These are phyloP conservation scores for Macrostomum cliftonense DNA, from an alignment of 2,888 invertebrate species.

Conservation along the genomic window DNA sequence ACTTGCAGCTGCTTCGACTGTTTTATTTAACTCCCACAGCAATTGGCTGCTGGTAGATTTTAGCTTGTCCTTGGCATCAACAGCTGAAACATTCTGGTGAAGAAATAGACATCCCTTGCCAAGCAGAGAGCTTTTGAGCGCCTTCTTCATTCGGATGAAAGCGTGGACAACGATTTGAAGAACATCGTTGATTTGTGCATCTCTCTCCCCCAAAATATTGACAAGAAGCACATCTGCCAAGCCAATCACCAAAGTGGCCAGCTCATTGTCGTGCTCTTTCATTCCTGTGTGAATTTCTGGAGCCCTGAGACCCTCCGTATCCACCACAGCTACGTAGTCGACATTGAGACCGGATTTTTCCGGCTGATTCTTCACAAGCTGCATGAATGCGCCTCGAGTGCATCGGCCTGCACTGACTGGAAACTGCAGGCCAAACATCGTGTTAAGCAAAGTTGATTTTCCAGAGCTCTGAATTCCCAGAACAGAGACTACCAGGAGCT, in stretches of 20 bases:
- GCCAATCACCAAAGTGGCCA: constrained; percentile 10
- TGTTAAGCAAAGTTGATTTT: constrained; percentile 10
- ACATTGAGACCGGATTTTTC: not conserved
- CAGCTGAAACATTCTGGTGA: constrained; percentile 10
- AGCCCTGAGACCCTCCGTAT: constrained; percentile 3
- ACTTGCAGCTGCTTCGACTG: too few relatives aligned
- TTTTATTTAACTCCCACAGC: too few relatives aligned
- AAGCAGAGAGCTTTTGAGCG: not conserved
- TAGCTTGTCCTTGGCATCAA: not conserved
- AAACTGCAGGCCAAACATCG: constrained; percentile 10
- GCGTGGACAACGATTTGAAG: constrained; percentile 11
- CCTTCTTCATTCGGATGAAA: constrained; percentile 6
- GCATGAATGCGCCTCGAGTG: constrained; percentile 8
- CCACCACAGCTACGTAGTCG: not conserved
- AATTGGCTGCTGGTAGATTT: too few relatives aligned
- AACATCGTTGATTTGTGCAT: constrained; percentile 4
- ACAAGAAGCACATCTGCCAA: constrained; percentile 6
- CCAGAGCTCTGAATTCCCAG: constrained; percentile 10
- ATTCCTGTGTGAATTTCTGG: not conserved
- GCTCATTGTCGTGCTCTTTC: constrained; percentile 7
- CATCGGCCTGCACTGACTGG: constrained; percentile 10
- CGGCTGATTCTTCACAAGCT: not conserved
- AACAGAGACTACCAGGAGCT: too few relatives aligned
- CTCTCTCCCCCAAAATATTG: constrained; percentile 3
- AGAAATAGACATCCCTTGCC: constrained; percentile 4